Percentiles rank a stretch among this genome's conserved stretches.
phyloP scores from a whole-genome alignment of 2,113 vertebrate species.

The Rhagologus leucostigma region DNA sequence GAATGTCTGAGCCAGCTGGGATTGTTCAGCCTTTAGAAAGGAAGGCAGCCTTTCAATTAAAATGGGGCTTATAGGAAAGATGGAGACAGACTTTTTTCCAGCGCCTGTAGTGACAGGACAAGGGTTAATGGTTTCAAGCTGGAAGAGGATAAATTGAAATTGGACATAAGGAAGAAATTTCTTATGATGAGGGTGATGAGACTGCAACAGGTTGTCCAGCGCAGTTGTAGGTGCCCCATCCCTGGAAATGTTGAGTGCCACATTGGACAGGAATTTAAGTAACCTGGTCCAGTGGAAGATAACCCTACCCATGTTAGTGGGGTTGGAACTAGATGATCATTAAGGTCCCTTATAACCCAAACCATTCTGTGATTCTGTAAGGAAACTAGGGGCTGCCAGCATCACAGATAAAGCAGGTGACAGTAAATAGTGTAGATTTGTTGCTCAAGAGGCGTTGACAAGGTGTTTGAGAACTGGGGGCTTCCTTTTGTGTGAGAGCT shows the following conservation, averaged over 20 bases:
- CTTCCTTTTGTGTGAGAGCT: not conserved
- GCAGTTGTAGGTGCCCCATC: not conserved
- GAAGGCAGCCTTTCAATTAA: not conserved
- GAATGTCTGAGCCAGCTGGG: not conserved
- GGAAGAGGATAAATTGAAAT: not conserved
- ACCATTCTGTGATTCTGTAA: not conserved
- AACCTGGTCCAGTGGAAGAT: not conserved
- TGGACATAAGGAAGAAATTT: not conserved
- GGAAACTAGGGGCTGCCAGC: not conserved
- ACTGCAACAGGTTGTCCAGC: not conserved
- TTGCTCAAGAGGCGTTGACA: not conserved
- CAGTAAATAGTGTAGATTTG: not conserved
- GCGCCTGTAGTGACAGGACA: not conserved
- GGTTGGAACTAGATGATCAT: not conserved
- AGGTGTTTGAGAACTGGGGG: not conserved
- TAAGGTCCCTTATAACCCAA: not conserved
- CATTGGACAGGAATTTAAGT: not conserved
- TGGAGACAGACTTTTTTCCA: not conserved
- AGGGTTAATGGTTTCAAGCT: not conserved
- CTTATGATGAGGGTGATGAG: accelerated
- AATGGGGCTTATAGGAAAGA: not conserved
- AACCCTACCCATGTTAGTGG: not conserved
- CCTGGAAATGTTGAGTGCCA: not conserved
- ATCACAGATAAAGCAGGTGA: not conserved
- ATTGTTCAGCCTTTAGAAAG: not conserved